Conservation (phyloP, 2,797 vertebrate genomes). For the Bovichtus variegatus region DNA sequence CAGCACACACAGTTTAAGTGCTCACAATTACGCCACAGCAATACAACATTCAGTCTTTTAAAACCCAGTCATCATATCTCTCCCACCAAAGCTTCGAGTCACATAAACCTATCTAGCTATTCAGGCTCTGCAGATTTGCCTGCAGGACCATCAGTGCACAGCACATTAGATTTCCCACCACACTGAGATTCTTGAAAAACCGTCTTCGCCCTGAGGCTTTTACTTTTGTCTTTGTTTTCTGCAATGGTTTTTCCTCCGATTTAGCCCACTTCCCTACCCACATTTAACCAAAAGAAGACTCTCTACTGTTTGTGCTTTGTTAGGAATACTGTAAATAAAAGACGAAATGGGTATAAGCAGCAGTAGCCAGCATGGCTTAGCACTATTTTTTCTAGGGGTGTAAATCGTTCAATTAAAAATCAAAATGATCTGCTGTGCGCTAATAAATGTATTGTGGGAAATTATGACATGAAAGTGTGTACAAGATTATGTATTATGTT, state of each 20-base stretch:
- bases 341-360: background rate
- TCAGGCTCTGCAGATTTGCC: slow-evolving; percentile 24
- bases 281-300: background rate
- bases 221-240: slow-evolving; percentile 41
- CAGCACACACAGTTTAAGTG: background rate
- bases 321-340: background rate
- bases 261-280: slow-evolving; percentile 32
- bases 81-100: slow-evolving; percentile 13
- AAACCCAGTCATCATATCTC: background rate
- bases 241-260: slow-evolving; percentile 43
- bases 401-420: too few relatives aligned
- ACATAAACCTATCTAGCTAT: slow-evolving; percentile 1
- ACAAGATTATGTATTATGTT: too few relatives aligned
- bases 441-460: too few relatives aligned
- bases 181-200: slow-evolving; percentile 35
- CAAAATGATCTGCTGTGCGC: too few relatives aligned
- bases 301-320: background rate
- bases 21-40: background rate
- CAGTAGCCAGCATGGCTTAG: background rate
- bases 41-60: background rate
- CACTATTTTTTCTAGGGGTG: too few relatives aligned
- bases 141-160: slow-evolving; percentile 48
- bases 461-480: too few relatives aligned
- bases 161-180: slow-evolving; percentile 44
- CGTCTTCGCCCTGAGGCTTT: slow-evolving; percentile 35